Conservation (phyloP, 2,888 invertebrate species). For the Andrena bucephala region DNA sequence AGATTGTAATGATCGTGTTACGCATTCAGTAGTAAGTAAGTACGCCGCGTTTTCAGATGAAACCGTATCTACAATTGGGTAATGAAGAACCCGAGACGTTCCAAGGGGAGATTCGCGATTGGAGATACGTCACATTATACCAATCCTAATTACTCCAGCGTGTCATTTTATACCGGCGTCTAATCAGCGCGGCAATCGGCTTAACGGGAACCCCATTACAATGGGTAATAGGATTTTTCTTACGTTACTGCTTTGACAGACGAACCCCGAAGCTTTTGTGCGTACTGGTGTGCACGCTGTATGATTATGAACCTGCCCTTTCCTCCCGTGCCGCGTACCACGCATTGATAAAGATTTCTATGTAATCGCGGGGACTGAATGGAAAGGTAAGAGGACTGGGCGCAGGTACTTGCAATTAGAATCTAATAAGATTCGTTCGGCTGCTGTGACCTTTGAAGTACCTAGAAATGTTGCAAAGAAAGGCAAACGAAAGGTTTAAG, state of each 20-base stretch:
- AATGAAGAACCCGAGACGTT: conserved; percentile 55
- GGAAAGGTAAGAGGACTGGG: background rate
- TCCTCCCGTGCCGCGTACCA: background rate
- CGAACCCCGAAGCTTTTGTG: conserved; percentile 22
- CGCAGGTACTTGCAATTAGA: conserved; percentile 27
- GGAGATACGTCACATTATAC: conserved; percentile 56
- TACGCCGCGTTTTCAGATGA: conserved; percentile 30
- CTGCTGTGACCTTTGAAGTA: background rate
- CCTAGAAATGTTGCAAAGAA: background rate
- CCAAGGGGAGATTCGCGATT: conserved; percentile 46
- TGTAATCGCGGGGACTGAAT: background rate
- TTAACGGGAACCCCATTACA: conserved; percentile 58
- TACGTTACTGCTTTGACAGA: conserved; percentile 37
- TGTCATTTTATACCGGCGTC: conserved; percentile 60
- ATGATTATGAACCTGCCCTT: conserved; percentile 24
- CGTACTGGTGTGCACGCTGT: background rate
- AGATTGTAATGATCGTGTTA: background rate
- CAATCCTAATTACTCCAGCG: conserved; percentile 39
- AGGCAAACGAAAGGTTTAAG: background rate
- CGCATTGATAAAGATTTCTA: conserved; percentile 17
- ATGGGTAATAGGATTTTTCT: conserved; percentile 53
- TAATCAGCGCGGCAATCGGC: conserved; percentile 63
- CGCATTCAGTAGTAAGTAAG: conserved; percentile 1
- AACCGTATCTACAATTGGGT: conserved; percentile 62
- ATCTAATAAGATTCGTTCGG: conserved; percentile 13